Evolutionary conservation across 2,888 invertebrate species (phyloP).

Genomic region (Drosophila rellima): DNA sequence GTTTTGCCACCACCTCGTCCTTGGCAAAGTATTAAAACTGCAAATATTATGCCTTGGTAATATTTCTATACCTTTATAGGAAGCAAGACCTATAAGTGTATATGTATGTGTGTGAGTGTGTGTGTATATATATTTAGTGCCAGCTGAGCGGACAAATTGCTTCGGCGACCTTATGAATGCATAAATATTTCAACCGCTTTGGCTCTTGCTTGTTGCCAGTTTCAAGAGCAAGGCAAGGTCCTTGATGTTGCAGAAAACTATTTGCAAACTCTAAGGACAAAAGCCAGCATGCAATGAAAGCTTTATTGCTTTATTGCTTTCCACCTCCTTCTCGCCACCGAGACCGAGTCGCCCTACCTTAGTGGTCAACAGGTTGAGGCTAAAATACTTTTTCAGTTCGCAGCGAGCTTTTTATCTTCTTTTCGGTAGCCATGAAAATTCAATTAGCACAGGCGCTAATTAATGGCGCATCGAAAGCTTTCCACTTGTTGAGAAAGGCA

Average conservation of each 20-base stretch:
- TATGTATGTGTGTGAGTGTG: conserved; percentile 22
- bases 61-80: conserved; percentile 6
- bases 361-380: conserved; percentile 69
- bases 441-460: conserved; percentile 71
- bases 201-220: conserved; percentile 63
- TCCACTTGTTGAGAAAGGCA: conserved; percentile 73
- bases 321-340: not conserved
- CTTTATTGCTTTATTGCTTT: conserved; percentile 31
- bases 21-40: conserved; percentile 62
- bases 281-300: conserved; percentile 54
- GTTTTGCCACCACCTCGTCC: conserved; percentile 46
- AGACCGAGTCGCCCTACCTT: not conserved
- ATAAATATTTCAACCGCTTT: conserved; percentile 71
- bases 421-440: conserved; percentile 67
- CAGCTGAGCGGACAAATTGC: conserved; percentile 72
- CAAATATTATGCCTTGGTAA: conserved; percentile 40
- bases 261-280: conserved; percentile 65
- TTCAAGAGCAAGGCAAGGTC: conserved; percentile 77
- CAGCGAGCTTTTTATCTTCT: conserved; percentile 34
- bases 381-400: conserved; percentile 17
- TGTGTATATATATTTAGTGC: conserved; percentile 61
- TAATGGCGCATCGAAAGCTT: conserved; percentile 71
- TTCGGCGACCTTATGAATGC: conserved; percentile 72
- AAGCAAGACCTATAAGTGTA: conserved; percentile 11
- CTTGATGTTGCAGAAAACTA: conserved; percentile 59